A percentile compares a stretch with the other conserved stretches of the same genome.
phyloP scores from a whole-genome alignment of 2,113 vertebrate species.

The Nycticebus coucang region DNA sequence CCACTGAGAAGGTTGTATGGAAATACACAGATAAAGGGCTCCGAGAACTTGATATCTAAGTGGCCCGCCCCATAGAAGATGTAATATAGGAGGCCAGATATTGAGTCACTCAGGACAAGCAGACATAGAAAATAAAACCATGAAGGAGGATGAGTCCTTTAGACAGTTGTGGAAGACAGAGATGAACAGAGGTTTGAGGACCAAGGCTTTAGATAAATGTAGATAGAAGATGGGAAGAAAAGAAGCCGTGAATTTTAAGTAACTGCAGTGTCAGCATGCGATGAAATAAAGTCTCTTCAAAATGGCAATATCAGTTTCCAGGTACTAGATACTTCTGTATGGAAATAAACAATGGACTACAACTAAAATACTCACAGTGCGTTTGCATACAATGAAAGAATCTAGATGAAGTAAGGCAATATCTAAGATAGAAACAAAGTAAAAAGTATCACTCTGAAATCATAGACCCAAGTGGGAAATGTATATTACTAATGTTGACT shows the following conservation, averaged over 20 bases:
- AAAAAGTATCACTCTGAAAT: conserved; percentile 29
- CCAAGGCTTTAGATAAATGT: background rate
- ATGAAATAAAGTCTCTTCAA: background rate
- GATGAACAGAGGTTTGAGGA: background rate
- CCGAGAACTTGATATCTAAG: background rate
- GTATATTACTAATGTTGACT: background rate
- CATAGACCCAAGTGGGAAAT: background rate
- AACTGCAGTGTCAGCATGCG: background rate
- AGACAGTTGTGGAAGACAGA: background rate
- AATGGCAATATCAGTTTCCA: conserved; percentile 29
- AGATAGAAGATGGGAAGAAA: conserved; percentile 8
- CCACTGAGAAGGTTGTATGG: background rate
- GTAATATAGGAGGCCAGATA: conserved; percentile 18
- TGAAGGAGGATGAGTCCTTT: background rate
- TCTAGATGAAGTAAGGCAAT: conserved; percentile 4
- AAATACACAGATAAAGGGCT: background rate
- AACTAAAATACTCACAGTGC: conserved; percentile 3
- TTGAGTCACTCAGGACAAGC: background rate
- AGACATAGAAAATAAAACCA: background rate
- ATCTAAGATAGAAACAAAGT: conserved; percentile 26
- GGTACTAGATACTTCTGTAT: conserved; percentile 26
- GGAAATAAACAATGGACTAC: conserved; percentile 19
- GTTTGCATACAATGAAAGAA: background rate
- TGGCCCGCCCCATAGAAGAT: background rate
- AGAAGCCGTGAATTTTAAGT: background rate